Base-by-base conservation (phyloP, 2,888 invertebrate species). In the Volucella zonaria region DNA sequence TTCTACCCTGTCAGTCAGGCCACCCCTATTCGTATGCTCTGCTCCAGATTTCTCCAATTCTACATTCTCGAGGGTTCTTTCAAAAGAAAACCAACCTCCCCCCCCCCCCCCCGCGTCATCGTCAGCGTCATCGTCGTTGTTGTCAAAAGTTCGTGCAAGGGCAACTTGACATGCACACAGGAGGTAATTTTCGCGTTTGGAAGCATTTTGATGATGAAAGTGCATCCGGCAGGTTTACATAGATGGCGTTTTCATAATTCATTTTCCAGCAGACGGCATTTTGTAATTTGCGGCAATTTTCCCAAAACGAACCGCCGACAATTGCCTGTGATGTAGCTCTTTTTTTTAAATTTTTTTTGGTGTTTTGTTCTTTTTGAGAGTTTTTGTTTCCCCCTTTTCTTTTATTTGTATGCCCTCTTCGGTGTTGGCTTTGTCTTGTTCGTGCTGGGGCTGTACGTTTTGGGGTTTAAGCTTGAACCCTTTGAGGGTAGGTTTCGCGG, bases 151-250 rank as follows among this genome's bases (percentile, higher is more conserved):
- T 83, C 80, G 83, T 83, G 83, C 80, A 80, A 83, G 80, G 70
- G 83, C 66, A 83, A 83, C 83, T 79, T 83, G 83, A 83, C 83
- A 83, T 83, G 83, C 83, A 83, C 80, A 83, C 83, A 83, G 83
- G 83, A 83, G 83, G 83, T 83, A 83, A 83, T 83, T 83, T 83
- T 83, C 83, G 75, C 83, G 80, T 83, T 83, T 83, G 76, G 71
- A 85, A 85, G 76, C 81, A 77, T 85, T 85, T 85, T 85, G 85
- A 85, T 81, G 85, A 85, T 73, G 81, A 85, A 85, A 85, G 85
- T 76, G 85, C 85, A 85, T 85, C 85, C 81, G 85, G 85, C 80
- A 66, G 73, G 81, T 73, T 73, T 67, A 85, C 76, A 81, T 81
- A 76, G 76, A 85, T 77, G 81, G 73, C 76, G 66, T 85, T 85